A percentile compares a stretch with the other conserved stretches of the same genome.
Evolutionary conservation across 2,797 vertebrate genomes (phyloP).

Genomic region (Emydoidea blandingii): DNA sequence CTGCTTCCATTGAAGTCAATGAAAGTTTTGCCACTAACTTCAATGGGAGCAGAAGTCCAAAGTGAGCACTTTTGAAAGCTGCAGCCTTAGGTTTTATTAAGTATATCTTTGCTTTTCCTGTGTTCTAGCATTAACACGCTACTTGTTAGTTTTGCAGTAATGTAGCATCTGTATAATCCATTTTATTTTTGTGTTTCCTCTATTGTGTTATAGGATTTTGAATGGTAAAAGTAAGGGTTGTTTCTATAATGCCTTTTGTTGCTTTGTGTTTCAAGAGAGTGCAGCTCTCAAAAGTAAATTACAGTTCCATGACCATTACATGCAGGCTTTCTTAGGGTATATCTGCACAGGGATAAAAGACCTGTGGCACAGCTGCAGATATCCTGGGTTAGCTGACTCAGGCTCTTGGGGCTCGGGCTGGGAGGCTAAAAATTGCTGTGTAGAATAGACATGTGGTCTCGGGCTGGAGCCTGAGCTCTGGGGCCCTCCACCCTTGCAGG

Average conservation of each 20-base stretch:
- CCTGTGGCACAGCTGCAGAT: no score
- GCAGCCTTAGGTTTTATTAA: background rate
- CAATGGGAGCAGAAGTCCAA: background rate
- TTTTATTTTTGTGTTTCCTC: background rate
- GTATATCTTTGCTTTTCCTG: background rate
- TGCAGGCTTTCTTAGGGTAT: background rate
- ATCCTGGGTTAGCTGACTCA: no score
- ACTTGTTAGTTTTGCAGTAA: background rate
- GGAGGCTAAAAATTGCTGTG: no score
- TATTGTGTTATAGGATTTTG: background rate
- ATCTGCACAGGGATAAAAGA: no score
- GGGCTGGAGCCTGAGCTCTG: no score
- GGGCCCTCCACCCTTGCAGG: no score
- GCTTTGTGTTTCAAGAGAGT: background rate
- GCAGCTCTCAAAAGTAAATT: background rate
- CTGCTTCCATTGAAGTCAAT: background rate
- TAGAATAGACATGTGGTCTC: no score
- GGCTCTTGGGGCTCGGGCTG: no score
- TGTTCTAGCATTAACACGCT: background rate
- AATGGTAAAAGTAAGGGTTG: accelerated
- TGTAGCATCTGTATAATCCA: background rate
- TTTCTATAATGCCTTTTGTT: background rate
- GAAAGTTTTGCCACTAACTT: background rate
- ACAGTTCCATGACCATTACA: background rate
- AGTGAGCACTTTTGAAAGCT: background rate